Conservation (phyloP, 2,797 vertebrate species). For the Salarias fasciatus region DNA sequence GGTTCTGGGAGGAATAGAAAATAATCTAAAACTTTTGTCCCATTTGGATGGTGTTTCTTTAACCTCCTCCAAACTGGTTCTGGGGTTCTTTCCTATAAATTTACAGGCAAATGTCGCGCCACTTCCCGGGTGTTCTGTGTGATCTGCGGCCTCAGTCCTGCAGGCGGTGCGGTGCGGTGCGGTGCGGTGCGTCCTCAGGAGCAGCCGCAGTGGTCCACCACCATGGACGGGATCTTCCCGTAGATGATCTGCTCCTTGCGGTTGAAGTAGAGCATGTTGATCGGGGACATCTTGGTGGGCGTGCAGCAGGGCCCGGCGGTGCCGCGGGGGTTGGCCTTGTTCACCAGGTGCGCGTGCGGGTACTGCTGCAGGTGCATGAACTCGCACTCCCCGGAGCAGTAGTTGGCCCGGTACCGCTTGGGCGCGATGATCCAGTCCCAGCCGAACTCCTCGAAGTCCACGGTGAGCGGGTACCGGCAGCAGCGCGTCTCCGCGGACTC, state of each 20-base stretch:
- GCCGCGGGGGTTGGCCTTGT: constrained; percentile 94
- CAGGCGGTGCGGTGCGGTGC: too few species aligned
- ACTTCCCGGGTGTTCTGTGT: not conserved
- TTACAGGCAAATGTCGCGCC: not conserved
- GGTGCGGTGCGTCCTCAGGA: constrained; percentile 86
- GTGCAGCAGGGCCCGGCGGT: constrained; percentile 96
- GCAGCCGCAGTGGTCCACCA: constrained; percentile 97
- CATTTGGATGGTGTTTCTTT: too few species aligned
- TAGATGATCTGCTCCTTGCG: constrained; percentile 98
- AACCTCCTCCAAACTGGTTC: not conserved
- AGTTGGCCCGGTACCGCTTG: constrained; percentile 98
- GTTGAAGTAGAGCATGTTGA: constrained; percentile 99
- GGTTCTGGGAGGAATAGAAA: too few species aligned
- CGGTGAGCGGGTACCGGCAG: constrained; percentile 94
- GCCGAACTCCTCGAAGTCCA: constrained; percentile 98
- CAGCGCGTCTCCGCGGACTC: constrained; percentile 93
- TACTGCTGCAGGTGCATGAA: constrained; percentile 97
- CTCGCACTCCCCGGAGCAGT: constrained; percentile 97
- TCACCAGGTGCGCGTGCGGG: constrained; percentile 95
- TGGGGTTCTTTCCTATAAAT: not conserved
- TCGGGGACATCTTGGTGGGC: constrained; percentile 97
- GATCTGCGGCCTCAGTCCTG: too few species aligned
- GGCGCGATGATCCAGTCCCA: constrained; percentile 99
- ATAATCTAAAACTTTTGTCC: too few species aligned
- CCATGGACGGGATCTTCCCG: constrained; percentile 97